These are phyloP conservation scores for Lepidocolaptes lacrymiger DNA, from an alignment of 2,797 vertebrate genomes.

Conservation along the genomic window DNA sequence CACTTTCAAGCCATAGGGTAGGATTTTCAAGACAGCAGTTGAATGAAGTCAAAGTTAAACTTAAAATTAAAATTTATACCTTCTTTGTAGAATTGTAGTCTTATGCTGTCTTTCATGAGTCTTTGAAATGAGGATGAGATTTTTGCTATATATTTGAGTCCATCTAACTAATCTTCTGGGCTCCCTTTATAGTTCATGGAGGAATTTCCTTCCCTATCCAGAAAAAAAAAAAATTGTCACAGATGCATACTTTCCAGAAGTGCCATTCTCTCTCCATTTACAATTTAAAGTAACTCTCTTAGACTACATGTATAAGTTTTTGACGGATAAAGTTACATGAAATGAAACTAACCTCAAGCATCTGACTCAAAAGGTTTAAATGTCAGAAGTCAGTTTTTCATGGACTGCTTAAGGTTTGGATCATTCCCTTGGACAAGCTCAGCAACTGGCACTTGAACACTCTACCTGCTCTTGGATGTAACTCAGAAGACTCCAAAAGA, in stretches of 20 bases:
- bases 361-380: background rate
- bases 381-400: background rate
- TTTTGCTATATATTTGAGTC: background rate
- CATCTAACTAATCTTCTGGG: background rate
- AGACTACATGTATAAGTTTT: background rate
- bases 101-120: background rate
- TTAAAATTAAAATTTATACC: background rate
- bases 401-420: background rate
- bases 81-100: background rate
- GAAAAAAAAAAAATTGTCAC: background rate
- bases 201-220: background rate
- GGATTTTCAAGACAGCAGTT: background rate
- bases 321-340: background rate
- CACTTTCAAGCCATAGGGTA: background rate
- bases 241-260: background rate
- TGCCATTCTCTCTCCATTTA: background rate
- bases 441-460: background rate
- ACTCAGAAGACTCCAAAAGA: background rate
- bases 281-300: background rate
- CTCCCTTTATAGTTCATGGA: background rate
- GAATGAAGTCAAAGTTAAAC: background rate
- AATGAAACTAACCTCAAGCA: background rate
- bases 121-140: background rate
- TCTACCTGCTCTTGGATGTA: background rate
- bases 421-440: background rate